These are phyloP conservation scores for Dryas iulia DNA, from an alignment of 1,140 invertebrate species.

Conservation along the genomic window DNA sequence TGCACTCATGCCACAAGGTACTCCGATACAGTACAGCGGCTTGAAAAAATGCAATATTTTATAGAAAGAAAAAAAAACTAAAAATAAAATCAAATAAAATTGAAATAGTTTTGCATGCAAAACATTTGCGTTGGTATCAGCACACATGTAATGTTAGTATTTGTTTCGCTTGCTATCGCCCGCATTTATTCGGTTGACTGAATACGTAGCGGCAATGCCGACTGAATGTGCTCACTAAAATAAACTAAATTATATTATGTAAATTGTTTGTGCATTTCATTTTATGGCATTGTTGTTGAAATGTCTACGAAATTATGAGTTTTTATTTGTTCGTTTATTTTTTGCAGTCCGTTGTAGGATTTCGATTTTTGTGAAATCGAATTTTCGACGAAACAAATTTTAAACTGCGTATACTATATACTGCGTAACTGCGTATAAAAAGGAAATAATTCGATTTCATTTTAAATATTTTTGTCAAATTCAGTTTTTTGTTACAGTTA, in stretches of 20 bases:
- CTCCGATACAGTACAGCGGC: too few relatives aligned
- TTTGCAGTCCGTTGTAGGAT: too few relatives aligned
- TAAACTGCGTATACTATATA: too few relatives aligned
- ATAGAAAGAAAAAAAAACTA: background rate
- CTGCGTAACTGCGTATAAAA: too few relatives aligned
- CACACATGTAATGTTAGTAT: background rate
- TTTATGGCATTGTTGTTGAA: background rate
- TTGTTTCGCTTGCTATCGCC: slow-evolving; percentile 19
- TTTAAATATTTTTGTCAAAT: too few relatives aligned
- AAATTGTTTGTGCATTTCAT: background rate
- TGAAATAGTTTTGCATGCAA: background rate
- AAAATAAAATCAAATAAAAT: background rate
- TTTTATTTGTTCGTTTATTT: background rate
- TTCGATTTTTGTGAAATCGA: too few relatives aligned
- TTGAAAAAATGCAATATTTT: background rate
- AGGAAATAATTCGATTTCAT: too few relatives aligned
- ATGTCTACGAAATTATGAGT: background rate
- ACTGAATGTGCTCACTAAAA: slow-evolving; percentile 14
- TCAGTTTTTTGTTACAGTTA: too few relatives aligned
- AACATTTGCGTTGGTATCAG: background rate
- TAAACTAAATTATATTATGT: slow-evolving; percentile 10
- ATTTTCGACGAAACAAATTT: too few relatives aligned
- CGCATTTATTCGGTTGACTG: slow-evolving; percentile 24
- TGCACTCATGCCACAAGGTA: too few relatives aligned
- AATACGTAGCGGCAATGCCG: slow-evolving; percentile 10